phyloP scores from a whole-genome alignment of 1,140 invertebrate genomes.

The Rhyacophila brunnea region DNA sequence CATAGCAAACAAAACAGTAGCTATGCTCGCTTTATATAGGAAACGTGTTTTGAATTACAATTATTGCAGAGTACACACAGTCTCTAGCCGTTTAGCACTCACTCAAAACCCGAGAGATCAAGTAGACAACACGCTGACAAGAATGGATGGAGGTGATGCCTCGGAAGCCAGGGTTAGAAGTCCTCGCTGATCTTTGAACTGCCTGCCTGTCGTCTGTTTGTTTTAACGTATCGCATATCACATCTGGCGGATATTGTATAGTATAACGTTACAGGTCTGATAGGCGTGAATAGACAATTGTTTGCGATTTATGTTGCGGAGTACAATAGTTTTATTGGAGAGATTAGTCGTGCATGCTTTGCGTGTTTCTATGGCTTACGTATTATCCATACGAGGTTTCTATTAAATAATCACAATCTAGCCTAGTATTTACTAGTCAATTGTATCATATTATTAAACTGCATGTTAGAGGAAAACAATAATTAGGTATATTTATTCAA shows the following conservation, averaged over 20 bases:
- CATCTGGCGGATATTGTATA: background rate
- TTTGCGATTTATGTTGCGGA: too few species aligned
- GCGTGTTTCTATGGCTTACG: too few species aligned
- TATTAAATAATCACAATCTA: too few species aligned
- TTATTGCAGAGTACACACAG: conserved; percentile 25
- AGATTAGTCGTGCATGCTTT: too few species aligned
- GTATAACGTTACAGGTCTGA: background rate
- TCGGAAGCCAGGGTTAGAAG: background rate
- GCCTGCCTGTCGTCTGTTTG: conserved; percentile 6
- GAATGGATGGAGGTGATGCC: conserved; percentile 8
- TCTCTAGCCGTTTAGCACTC: conserved; percentile 12
- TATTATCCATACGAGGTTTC: too few species aligned
- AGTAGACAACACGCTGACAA: conserved; percentile 30
- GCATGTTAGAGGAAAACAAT: too few species aligned
- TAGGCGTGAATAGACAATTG: background rate
- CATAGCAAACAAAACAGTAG: conserved; percentile 1
- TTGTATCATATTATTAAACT: too few species aligned
- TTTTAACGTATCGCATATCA: conserved; percentile 4
- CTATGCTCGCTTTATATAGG: conserved; percentile 25
- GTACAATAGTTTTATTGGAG: too few species aligned
- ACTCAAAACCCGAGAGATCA: conserved; percentile 26
- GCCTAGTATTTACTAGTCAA: too few species aligned
- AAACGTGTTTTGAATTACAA: conserved; percentile 33
- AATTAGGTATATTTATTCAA: too few species aligned
- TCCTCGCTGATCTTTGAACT: background rate